Base-by-base conservation (phyloP, 1,140 invertebrate species). In the Cylas formicarius region DNA sequence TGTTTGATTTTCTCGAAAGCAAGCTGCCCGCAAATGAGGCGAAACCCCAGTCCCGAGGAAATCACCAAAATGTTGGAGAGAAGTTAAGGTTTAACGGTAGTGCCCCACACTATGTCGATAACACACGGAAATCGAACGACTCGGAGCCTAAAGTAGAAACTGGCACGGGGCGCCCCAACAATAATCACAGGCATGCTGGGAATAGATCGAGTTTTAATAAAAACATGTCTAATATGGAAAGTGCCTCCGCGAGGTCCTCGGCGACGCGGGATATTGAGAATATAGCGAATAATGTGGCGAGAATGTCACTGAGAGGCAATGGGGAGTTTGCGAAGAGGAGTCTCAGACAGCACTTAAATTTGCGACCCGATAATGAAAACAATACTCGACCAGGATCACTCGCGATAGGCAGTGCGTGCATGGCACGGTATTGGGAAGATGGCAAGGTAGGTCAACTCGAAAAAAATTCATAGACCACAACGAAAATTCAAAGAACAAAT, bases 351-450 rank as follows among this genome's bases (percentile, higher is more conserved):
- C 58, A 62, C 46, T 43, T 62, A 17, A 62, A 62, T 44, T 49
- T 62, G 11, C 43, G 59, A 35, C 31, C 49, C 6, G 32, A 36
- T 23, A 65, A 65, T 33, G 63, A 64, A 51, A 61, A 57, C 59
- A 50, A 39, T 21, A 41, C 57, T 41, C 10, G 39, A 4, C 57
- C 60, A 36, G 56, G 21, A 3, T 16, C 71, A 42, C 90, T 82
- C 82, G 80, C 78, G 57, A 66, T 80, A 34, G 87, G 87, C 14
- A 86, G 90, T 61, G 73, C 80, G 29, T 90, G 86, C 66, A 72
- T 90, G 63, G 88, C 89, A 4, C 86, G 88, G 60, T 93, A 92
- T 67, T 92, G 89, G 88, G 88, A 92, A 69, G 89, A 93, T 70
- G 82, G 86, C 57, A 80, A 79, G 70, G 86, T 90, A 26, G 8